Percentiles rank a stretch among this genome's conserved stretches.
phyloP scores from a whole-genome alignment of 2,797 vertebrate species.

The Gobionotothen gibberifrons region DNA sequence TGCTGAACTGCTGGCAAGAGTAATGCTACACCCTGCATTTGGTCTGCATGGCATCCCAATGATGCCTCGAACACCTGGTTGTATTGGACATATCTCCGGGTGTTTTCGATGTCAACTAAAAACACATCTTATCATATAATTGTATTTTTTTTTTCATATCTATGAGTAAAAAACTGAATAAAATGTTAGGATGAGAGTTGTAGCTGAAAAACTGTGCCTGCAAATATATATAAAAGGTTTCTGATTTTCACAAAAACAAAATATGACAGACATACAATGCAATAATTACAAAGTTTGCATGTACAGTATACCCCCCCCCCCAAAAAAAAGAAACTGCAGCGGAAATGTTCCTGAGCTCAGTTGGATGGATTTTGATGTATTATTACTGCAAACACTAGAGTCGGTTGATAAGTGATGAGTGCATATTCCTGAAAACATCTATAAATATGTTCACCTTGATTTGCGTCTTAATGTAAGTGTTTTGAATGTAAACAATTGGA shows the following conservation, averaged over 20 bases:
- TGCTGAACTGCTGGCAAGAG: slow-evolving; percentile 14
- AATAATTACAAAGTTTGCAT: no score
- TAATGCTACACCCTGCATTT: slow-evolving; percentile 9
- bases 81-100: background rate
- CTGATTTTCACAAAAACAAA: no score
- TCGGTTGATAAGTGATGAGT: background rate
- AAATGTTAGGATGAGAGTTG: no score
- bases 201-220: no score
- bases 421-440: background rate
- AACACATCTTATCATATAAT: no score
- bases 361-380: slow-evolving; percentile 8
- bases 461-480: slow-evolving; percentile 1
- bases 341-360: background rate
- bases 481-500: background rate
- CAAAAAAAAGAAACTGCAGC: background rate
- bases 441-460: background rate
- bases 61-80: slow-evolving; percentile 6
- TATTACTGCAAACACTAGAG: slow-evolving; percentile 3
- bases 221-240: no score
- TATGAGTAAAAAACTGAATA: no score
- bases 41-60: background rate
- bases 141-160: no score
- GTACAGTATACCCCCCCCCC: no score
- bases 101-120: background rate
- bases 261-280: no score